Conservation (phyloP, 2,888 invertebrate genomes). For the Hypomecis punctinalis region DNA sequence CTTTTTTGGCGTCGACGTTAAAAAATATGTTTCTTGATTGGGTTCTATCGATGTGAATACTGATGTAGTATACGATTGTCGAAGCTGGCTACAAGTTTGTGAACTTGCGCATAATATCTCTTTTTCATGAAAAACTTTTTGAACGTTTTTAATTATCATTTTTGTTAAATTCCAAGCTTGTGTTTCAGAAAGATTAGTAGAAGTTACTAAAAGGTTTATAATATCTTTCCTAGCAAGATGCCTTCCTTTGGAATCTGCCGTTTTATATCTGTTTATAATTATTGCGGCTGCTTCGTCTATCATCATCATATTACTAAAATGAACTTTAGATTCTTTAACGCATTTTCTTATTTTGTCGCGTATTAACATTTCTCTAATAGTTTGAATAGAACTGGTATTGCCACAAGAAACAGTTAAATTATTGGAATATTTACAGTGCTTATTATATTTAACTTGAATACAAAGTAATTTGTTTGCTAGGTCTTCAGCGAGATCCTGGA, state of each 20-base stretch:
- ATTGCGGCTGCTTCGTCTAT: conserved; percentile 24
- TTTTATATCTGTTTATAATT: conserved; percentile 23
- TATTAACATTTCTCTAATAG: conserved; percentile 14
- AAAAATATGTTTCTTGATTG: conserved; percentile 31
- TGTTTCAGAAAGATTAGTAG: conserved; percentile 33
- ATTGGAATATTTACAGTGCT: not conserved
- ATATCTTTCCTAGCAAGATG: conserved; percentile 33
- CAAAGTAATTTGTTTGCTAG: conserved; percentile 29
- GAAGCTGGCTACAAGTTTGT: conserved; percentile 12
- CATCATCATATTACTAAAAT: conserved; percentile 16
- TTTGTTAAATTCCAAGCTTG: conserved; percentile 39
- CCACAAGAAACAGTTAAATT: conserved; percentile 5
- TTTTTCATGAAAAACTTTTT: conserved; percentile 13
- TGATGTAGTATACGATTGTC: conserved; percentile 40
- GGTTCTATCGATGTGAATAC: conserved; percentile 50
- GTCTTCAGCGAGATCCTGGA: conserved; percentile 31
- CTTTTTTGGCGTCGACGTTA: conserved; percentile 56
- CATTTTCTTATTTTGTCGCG: conserved; percentile 26
- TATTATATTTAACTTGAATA: conserved; percentile 21
- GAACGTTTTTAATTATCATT: conserved; percentile 24
- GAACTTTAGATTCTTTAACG: conserved; percentile 20
- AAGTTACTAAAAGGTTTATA: conserved; percentile 30
- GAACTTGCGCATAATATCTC: not conserved
- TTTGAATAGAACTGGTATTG: not conserved
- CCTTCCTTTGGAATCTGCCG: conserved; percentile 20